These are phyloP conservation scores for Neodiprion lecontei DNA, from an alignment of 1,140 invertebrate species.

Conservation along the genomic window DNA sequence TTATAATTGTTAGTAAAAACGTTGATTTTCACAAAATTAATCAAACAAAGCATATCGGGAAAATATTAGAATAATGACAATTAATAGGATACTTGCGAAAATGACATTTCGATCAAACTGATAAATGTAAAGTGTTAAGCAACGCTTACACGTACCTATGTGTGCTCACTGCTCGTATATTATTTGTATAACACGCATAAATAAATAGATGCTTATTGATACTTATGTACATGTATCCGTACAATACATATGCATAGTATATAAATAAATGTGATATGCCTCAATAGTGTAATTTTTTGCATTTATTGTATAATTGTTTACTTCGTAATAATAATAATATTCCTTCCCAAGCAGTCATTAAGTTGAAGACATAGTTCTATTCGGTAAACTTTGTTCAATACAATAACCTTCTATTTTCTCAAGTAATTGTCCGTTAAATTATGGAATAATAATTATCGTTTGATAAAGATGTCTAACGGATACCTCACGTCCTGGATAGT, in stretches of 20 bases:
- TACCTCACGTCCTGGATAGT: too few relatives aligned
- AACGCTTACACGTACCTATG: not conserved
- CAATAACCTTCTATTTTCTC: not conserved
- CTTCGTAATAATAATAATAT: constrained; percentile 12
- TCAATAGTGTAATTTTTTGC: not conserved
- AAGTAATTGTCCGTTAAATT: not conserved
- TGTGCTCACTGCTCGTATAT: too few relatives aligned
- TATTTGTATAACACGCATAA: not conserved
- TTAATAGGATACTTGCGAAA: not conserved
- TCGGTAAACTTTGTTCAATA: constrained; percentile 5
- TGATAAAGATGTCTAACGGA: too few relatives aligned
- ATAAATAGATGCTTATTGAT: not conserved
- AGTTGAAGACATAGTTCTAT: not conserved
- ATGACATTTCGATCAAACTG: not conserved
- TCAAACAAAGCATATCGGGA: not conserved
- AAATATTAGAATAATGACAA: not conserved
- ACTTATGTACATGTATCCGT: not conserved
- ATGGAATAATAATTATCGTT: not conserved
- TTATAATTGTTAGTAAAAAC: not conserved
- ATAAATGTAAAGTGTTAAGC: not conserved
- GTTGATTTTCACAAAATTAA: not conserved
- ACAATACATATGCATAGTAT: constrained; percentile 2
- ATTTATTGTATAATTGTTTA: constrained; percentile 15
- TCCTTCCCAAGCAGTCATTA: constrained; percentile 18
- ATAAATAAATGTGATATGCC: not conserved